These are phyloP conservation scores for Tenthredo distinguenda DNA, from an alignment of 2,888 invertebrate genomes.

Conservation along the genomic window DNA sequence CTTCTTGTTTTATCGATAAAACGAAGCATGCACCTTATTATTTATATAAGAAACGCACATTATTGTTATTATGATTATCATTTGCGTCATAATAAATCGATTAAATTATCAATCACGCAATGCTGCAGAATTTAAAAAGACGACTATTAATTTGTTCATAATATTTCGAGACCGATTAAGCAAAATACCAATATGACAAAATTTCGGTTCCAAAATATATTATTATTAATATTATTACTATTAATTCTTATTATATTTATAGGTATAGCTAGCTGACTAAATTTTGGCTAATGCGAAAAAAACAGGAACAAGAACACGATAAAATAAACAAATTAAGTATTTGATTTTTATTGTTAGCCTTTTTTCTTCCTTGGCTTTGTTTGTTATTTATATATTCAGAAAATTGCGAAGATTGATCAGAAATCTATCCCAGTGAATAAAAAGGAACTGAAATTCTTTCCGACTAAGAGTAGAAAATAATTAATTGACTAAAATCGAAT, in stretches of 20 bases:
- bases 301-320: neutral
- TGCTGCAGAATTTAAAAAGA: neutral
- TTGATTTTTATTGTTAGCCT: neutral
- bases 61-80: neutral
- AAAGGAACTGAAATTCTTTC: neutral
- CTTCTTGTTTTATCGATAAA: neutral
- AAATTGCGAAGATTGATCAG: neutral
- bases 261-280: neutral
- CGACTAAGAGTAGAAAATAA: neutral
- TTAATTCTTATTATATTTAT: neutral
- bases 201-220: neutral
- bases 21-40: neutral
- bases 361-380: neutral
- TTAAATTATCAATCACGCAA: neutral
- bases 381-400: neutral
- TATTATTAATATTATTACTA: neutral
- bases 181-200: neutral
- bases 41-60: constrained; percentile 7
- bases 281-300: neutral
- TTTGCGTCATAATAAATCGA: neutral
- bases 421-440: neutral
- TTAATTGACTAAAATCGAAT: neutral
- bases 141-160: neutral
- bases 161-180: neutral
- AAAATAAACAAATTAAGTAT: neutral